Percentiles rank a stretch among this genome's conserved stretches.
Conservation (phyloP, 2,113 vertebrate species). For the Neopipo cinnamomea region DNA sequence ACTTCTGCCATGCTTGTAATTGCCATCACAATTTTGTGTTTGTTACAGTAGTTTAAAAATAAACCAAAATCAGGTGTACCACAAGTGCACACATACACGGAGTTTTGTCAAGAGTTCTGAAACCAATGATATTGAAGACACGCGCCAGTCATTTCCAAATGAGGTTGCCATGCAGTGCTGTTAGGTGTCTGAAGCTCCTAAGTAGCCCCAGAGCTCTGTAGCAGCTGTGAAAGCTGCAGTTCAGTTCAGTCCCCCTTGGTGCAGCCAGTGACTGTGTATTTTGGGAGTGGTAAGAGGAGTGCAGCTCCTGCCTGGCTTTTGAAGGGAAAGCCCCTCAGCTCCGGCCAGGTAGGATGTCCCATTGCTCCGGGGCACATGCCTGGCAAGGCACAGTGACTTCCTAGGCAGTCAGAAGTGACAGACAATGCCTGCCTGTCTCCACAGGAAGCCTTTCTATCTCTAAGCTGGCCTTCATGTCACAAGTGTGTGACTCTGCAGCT, state of each 20-base stretch:
- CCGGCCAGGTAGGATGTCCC: accelerated
- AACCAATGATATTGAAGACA: accelerated
- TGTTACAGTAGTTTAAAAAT: neutral
- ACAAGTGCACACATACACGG: accelerated
- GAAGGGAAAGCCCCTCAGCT: neutral
- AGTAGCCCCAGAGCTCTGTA: neutral
- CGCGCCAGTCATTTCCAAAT: neutral
- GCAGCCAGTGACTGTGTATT: accelerated
- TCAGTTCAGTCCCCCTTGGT: too few species aligned
- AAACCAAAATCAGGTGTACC: neutral
- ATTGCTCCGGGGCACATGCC: accelerated
- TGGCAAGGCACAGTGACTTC: neutral
- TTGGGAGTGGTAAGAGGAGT: neutral
- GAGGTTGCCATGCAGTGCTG: neutral
- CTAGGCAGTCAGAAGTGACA: neutral
- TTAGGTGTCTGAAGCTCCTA: neutral
- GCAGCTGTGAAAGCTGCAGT: neutral
- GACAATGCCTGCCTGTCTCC: neutral
- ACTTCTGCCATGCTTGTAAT: neutral
- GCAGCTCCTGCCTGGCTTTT: neutral
- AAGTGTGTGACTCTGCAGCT: accelerated
- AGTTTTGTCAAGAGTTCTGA: neutral
- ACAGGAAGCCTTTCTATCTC: neutral
- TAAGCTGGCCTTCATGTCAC: accelerated
- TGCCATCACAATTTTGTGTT: neutral